Percentiles rank a stretch among this genome's conserved stretches.
Conservation (phyloP, 2,888 invertebrate species). For the Eristalinus sepulchralis region DNA sequence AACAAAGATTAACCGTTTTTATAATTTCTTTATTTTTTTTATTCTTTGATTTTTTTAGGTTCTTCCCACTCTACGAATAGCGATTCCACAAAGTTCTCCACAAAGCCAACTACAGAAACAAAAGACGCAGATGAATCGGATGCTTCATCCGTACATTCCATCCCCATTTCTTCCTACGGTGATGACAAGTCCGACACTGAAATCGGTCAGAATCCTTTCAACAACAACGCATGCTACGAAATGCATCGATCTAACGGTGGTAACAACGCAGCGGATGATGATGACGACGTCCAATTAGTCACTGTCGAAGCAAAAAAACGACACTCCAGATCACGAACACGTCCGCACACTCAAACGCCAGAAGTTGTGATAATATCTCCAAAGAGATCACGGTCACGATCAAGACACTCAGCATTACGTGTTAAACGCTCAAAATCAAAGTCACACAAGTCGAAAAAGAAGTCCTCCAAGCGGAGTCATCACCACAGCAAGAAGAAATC, state of each 20-base stretch:
- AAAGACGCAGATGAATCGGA: constrained; percentile 75
- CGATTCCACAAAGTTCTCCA: constrained; percentile 35
- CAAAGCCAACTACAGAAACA: constrained; percentile 60
- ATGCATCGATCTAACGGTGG: neutral
- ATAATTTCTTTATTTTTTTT: constrained; percentile 6
- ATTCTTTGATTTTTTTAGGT: constrained; percentile 19
- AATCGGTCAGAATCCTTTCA: constrained; percentile 37
- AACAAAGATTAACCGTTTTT: constrained; percentile 17
- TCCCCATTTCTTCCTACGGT: constrained; percentile 80
- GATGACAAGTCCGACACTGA: constrained; percentile 76
- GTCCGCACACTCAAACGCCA: constrained; percentile 41
- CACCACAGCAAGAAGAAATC: constrained; percentile 75
- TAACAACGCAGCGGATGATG: constrained; percentile 75
- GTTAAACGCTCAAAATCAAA: constrained; percentile 62
- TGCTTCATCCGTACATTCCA: constrained; percentile 78
- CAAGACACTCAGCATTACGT: constrained; percentile 34
- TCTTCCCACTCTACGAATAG: constrained; percentile 24
- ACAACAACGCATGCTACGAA: constrained; percentile 39
- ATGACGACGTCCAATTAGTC: constrained; percentile 75
- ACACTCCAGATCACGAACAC: constrained; percentile 41
- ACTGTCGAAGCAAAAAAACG: constrained; percentile 30
- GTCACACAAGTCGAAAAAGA: constrained; percentile 71
- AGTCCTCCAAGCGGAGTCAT: constrained; percentile 73
- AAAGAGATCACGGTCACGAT: constrained; percentile 52
- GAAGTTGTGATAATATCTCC: constrained; percentile 54